phyloP scores from a whole-genome alignment of 2,797 vertebrate species.

The Podargus strigoides region DNA sequence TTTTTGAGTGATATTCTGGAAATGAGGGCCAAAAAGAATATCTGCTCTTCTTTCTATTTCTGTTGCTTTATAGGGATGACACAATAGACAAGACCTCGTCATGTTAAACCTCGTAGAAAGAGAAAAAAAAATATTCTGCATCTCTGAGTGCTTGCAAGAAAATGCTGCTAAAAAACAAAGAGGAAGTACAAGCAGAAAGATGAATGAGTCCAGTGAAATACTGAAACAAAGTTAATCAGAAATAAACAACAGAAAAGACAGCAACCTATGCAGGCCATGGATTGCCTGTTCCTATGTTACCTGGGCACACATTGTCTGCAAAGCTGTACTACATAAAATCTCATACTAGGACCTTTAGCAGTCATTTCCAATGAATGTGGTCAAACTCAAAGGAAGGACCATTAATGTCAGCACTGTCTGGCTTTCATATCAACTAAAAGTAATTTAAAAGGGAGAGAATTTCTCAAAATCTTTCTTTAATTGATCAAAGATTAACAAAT shows the following conservation, averaged over 20 bases:
- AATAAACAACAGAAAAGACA: not conserved
- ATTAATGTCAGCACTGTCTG: not conserved
- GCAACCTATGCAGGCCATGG: not conserved
- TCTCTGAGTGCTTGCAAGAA: no score
- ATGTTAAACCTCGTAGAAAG: not conserved
- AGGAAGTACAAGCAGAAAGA: not conserved
- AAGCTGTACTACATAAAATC: not conserved
- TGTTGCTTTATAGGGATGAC: not conserved
- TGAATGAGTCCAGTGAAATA: not conserved
- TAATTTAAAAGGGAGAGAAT: not conserved
- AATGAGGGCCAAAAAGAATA: not conserved
- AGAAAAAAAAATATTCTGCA: not conserved
- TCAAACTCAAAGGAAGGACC: not conserved
- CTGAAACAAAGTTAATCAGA: not conserved
- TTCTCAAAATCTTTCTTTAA: not conserved
- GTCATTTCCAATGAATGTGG: not conserved
- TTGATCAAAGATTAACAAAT: not conserved
- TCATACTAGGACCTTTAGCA: not conserved
- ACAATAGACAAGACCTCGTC: not conserved
- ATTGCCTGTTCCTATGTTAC: not conserved
- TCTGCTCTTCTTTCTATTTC: not conserved
- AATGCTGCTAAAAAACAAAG: not conserved
- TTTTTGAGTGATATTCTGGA: not conserved
- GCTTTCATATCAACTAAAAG: not conserved
- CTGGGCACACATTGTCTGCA: not conserved